Evolutionary conservation across 2,797 vertebrate genomes (phyloP).

Genomic region (Channallabes apus): DNA sequence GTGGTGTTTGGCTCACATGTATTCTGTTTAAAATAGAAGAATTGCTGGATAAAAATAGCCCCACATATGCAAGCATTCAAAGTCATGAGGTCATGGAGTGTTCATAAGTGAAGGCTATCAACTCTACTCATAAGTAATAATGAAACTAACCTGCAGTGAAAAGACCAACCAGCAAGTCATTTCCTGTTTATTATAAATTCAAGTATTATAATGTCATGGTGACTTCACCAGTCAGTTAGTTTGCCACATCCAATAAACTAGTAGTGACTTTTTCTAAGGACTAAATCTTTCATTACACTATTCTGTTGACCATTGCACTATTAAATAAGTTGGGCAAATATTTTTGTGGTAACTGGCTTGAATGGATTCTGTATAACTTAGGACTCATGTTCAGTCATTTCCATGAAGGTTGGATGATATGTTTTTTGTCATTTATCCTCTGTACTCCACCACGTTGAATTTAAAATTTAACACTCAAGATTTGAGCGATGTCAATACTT

Average conservation of each 20-base stretch:
- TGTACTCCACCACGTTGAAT: too few species aligned
- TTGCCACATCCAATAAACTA: slow-evolving; percentile 3
- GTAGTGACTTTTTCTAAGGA: slow-evolving; percentile 3
- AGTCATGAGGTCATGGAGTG: slow-evolving; percentile 42
- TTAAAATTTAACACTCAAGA: too few species aligned
- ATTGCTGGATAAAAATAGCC: slow-evolving; percentile 18
- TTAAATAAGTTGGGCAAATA: not conserved
- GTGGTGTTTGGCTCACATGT: slow-evolving; percentile 64
- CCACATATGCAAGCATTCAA: slow-evolving; percentile 47
- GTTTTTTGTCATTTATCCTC: too few species aligned
- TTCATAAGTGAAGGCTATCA: slow-evolving; percentile 45
- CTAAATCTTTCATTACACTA: not conserved
- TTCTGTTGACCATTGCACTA: not conserved
- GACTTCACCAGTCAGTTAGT: slow-evolving; percentile 16
- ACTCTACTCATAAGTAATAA: slow-evolving; percentile 41
- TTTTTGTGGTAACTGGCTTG: not conserved
- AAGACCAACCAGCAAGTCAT: slow-evolving; percentile 33
- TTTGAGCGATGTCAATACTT: too few species aligned
- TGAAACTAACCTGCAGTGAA: slow-evolving; percentile 31
- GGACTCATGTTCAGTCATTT: not conserved
- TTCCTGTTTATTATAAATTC: not conserved
- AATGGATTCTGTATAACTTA: not conserved
- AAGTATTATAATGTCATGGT: not conserved
- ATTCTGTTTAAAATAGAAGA: slow-evolving; percentile 65
- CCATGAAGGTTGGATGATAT: too few species aligned